Evolutionary conservation across 2,888 invertebrate species (phyloP).

Genomic region (Aproaerema taeniolella): DNA sequence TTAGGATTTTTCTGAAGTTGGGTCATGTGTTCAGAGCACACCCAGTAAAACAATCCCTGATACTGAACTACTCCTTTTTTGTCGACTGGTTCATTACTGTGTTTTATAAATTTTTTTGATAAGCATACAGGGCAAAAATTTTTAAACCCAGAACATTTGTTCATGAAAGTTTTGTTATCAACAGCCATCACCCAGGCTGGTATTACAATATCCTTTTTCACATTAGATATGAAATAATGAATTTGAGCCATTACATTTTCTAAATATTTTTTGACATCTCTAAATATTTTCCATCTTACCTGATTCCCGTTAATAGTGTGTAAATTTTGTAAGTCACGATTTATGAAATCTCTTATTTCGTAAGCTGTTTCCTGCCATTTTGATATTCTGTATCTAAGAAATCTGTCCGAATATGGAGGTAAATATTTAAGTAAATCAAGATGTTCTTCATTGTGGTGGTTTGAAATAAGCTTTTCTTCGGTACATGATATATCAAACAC

Average conservation of each 20-base stretch:
- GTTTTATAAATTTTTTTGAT: constrained; percentile 40
- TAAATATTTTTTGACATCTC: constrained; percentile 49
- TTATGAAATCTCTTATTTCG: constrained; percentile 66
- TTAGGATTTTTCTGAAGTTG: constrained; percentile 62
- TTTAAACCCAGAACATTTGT: constrained; percentile 66
- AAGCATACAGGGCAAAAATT: constrained; percentile 79
- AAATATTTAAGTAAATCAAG: constrained; percentile 40
- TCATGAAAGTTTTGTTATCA: constrained; percentile 70
- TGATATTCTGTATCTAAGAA: constrained; percentile 57
- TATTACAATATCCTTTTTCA: constrained; percentile 58
- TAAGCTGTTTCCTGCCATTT: constrained; percentile 52
- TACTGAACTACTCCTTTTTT: constrained; percentile 77
- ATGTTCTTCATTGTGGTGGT: constrained; percentile 53
- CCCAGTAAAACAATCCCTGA: constrained; percentile 76
- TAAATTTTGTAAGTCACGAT: constrained; percentile 74
- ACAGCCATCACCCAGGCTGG: constrained; percentile 72
- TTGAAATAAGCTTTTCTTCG: constrained; percentile 46
- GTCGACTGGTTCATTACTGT: constrained; percentile 65
- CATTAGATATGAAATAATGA: constrained; percentile 68
- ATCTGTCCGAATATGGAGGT: constrained; percentile 49
- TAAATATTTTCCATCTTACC: constrained; percentile 76
- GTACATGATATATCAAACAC: constrained; percentile 70
- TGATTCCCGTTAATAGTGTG: constrained; percentile 60
- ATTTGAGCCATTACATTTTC: constrained; percentile 54
- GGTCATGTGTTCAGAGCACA: constrained; percentile 74